phyloP scores from a whole-genome alignment of 2,888 invertebrate species.

The Gastracanthus pulcherrimus region DNA sequence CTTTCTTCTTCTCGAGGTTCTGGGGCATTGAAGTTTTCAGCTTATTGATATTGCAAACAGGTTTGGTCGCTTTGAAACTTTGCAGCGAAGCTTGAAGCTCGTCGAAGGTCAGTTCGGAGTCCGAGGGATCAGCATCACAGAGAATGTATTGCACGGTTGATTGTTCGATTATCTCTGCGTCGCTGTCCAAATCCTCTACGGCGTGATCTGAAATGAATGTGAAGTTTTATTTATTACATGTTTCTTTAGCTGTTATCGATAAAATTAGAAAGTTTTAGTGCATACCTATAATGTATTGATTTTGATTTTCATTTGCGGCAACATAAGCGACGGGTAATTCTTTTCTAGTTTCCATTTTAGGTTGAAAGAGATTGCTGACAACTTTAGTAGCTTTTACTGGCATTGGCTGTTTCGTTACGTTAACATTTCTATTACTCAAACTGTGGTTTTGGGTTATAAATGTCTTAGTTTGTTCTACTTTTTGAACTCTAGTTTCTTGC shows the following conservation, averaged over 20 bases:
- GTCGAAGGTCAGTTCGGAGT: conserved; percentile 73
- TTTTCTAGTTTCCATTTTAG: background rate
- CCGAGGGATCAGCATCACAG: conserved; percentile 69
- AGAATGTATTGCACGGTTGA: conserved; percentile 74
- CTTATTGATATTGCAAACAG: background rate
- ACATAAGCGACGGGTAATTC: conserved; percentile 32
- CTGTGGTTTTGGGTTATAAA: background rate
- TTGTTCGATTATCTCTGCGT: conserved; percentile 69
- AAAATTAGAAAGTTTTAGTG: background rate
- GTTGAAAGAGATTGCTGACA: background rate
- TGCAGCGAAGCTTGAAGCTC: conserved; percentile 70
- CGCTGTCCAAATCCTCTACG: conserved; percentile 62
- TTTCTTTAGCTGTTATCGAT: background rate
- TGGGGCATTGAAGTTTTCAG: background rate
- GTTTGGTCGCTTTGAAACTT: conserved; percentile 58
- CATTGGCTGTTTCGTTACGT: background rate
- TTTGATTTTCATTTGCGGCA: conserved; percentile 31
- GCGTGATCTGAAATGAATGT: conserved; percentile 52
- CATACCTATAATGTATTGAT: conserved; percentile 42
- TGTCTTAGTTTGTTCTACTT: conserved; percentile 9
- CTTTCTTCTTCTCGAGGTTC: conserved; percentile 23
- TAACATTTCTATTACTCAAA: conserved; percentile 1
- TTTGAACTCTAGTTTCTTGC: conserved; percentile 10
- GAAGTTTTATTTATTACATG: conserved; percentile 17
- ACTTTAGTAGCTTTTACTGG: background rate